Evolutionary conservation across 2,888 invertebrate species (phyloP).

Genomic region (Ferdinandea cuprea): DNA sequence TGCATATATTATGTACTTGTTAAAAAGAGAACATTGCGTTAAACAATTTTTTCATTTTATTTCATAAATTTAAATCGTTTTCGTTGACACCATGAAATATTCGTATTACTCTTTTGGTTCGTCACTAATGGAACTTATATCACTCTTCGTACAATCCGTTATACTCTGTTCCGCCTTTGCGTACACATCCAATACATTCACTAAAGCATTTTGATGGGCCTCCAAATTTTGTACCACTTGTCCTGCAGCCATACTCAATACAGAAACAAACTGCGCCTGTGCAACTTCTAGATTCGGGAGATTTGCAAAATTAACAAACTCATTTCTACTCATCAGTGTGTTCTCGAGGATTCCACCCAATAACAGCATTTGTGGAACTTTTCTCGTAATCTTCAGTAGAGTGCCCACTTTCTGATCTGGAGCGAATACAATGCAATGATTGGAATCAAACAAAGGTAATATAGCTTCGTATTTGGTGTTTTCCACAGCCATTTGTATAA

Average conservation of each 20-base stretch:
- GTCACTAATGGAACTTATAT: neutral
- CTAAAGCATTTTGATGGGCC: slow-evolving; percentile 87
- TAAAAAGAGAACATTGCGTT: too few relatives aligned
- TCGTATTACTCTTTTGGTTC: slow-evolving; percentile 1
- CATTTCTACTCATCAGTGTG: slow-evolving; percentile 87
- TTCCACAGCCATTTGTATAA: slow-evolving; percentile 87
- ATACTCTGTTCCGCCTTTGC: slow-evolving; percentile 60
- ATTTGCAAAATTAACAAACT: slow-evolving; percentile 87
- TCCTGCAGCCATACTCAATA: slow-evolving; percentile 87
- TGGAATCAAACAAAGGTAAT: slow-evolving; percentile 86
- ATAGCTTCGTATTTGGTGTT: slow-evolving; percentile 88
- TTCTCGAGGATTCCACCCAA: slow-evolving; percentile 91
- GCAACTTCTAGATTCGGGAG: slow-evolving; percentile 87
- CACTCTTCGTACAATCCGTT: neutral
- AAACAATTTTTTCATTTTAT: too few relatives aligned
- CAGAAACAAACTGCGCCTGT: slow-evolving; percentile 88
- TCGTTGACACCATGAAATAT: too few relatives aligned
- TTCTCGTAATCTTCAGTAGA: slow-evolving; percentile 87
- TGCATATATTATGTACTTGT: too few relatives aligned
- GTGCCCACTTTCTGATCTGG: slow-evolving; percentile 86
- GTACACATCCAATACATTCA: slow-evolving; percentile 87
- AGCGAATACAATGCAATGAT: slow-evolving; percentile 88
- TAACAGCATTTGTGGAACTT: slow-evolving; percentile 88
- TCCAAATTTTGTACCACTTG: slow-evolving; percentile 87
- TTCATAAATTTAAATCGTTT: too few relatives aligned